Base-by-base conservation (phyloP, 2,113 vertebrate species). In the Symphodus melops region DNA sequence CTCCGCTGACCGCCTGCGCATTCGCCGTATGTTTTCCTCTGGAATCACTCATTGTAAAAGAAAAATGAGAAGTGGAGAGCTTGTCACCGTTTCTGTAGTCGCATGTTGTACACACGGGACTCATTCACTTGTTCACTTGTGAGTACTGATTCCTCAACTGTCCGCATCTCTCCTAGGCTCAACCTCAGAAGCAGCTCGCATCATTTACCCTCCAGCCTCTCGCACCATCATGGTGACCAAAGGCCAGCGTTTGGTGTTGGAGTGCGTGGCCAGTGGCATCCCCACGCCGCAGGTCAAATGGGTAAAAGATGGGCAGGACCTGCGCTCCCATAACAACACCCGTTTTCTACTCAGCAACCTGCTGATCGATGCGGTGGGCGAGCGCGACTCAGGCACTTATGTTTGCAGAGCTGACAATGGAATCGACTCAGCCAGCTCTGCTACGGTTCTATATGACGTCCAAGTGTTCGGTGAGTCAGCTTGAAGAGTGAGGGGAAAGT, bases 221-320 rank as follows among this genome's bases (percentile, higher is more conserved):
- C 97, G 98, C 63, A 96, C 96, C 81, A 98, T 99, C 92, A 97
- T 97, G 28, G 97, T 98, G 82, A 98, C 96, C 69, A 97, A 96
- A 88, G 98, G 98, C 56, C 98, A 99, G 88, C 96, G 96, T 68
- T 94, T 99, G 81, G 97, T 99, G 20, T 85, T 99, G 73, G 98
- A 99, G 93, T 99, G 98, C 0, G 98, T 98, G 84, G 98, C 98
- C 82, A 96, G 98, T 0, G 98, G 98, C 58, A 97, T 96, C 84
- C 98, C 98, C 1, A 95, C 96, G 0, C 98, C 98, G 0, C 95
- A 89, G 28, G 97, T 99, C 83, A 96, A 95, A 1, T 99, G 98
- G 98, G 96, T 96, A 41, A 99, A 99, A 71, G 96, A 99, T 0
- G 96, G 96, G 3, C 92, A 91, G 25, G 93, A 95, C 0, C 90